Evolutionary conservation across 2,113 vertebrate genomes (phyloP), one percentile per base, ranked within the genome.

Genomic region (Odontesthes bonariensis): DNA sequence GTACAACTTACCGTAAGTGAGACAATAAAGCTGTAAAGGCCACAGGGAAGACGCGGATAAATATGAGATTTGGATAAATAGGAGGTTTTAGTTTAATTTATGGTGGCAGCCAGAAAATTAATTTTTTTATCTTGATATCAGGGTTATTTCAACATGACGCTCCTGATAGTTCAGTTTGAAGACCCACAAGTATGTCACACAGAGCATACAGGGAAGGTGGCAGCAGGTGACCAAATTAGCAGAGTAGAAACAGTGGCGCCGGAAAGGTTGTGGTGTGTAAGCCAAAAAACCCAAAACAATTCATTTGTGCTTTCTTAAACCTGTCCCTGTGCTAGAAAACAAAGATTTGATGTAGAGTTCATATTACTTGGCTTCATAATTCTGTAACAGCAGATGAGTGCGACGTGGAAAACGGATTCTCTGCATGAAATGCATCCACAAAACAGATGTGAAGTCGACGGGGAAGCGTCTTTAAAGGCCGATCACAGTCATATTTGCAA

Each of bases 1-100:
- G 51, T 31, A 46, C 13, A 0, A n/a, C 22, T 16, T 61, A 61
- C 14, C 67, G 63, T 68, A 67, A 75, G 49, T 69, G 66, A 59
- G 47, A 64, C 22, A 79, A 82, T n/a, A 13, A 47, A 65, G 65
- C 40, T 20, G 31, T 53, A 46, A 82, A 79, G 77, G 83, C 75
- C 22, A 20, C 35, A 10, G 35, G 35, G 35, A 10, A 10, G 35
- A 38, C 54, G 23, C 17, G 13, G 11, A 16, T 56, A n/a, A 54
- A 42, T 14, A 33, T 38, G 11, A 42, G n/a, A 69, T 44, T 62
- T 59, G 47, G 3, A 27, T 27, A 27, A 27, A 27, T n/a, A n/a
- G n/a, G n/a, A n/a, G n/a, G n/a, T n/a, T 77, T 74, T 52, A 73
- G 65, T 57, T 31, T 27, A 67, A 42, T 31, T 44, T 44, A 12